Conservation (phyloP, 2,113 vertebrate genomes). For the Paraplagusia blochii region DNA sequence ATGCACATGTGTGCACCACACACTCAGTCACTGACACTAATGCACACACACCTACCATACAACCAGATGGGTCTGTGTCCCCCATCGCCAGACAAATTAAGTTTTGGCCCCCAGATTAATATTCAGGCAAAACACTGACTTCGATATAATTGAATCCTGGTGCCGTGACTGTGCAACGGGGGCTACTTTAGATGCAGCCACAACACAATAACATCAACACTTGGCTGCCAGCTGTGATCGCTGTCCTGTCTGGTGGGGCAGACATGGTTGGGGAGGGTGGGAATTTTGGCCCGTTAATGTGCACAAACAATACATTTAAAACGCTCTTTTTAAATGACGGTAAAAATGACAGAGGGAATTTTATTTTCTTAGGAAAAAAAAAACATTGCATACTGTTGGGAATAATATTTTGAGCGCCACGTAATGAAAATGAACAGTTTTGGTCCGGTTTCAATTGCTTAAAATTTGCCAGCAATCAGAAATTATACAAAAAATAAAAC, state of each 20-base stretch:
- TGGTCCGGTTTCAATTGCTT: no score
- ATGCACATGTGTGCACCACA: slow-evolving; percentile 14
- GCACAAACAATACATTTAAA: no score
- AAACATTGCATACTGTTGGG: no score
- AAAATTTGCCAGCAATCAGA: no score
- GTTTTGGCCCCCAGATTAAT: slow-evolving; percentile 75
- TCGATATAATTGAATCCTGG: slow-evolving; percentile 71
- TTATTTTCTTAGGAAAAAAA: no score
- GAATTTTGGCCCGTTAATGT: no score
- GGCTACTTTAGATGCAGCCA: slow-evolving; percentile 70
- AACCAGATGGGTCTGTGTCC: slow-evolving; percentile 69
- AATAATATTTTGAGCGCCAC: no score
- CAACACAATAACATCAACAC: slow-evolving; percentile 35
- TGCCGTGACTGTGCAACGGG: slow-evolving; percentile 70
- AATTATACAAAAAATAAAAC: no score
- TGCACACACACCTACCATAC: slow-evolving; percentile 46
- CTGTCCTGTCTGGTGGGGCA: slow-evolving; percentile 40
- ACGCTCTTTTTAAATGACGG: no score
- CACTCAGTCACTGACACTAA: slow-evolving; percentile 14
- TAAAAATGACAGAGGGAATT: no score
- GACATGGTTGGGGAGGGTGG: slow-evolving; percentile 22
- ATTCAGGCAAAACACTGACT: slow-evolving; percentile 75
- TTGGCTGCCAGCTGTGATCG: slow-evolving; percentile 60
- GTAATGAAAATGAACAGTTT: no score
- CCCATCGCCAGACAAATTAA: slow-evolving; percentile 72